Evolutionary conservation across 2,888 invertebrate species (phyloP).

Genomic region (Athetis lepigone): DNA sequence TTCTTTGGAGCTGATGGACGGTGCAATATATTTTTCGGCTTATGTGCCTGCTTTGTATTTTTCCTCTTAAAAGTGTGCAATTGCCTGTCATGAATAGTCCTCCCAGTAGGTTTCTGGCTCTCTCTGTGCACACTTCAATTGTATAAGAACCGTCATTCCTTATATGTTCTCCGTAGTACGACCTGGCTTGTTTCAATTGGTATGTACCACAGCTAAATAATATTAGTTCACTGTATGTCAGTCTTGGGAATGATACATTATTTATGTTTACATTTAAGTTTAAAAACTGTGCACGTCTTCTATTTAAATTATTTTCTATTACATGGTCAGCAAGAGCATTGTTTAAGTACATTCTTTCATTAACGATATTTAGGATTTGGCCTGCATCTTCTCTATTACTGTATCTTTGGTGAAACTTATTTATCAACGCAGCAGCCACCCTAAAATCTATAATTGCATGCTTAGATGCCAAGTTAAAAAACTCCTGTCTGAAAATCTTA

Average conservation of each 20-base stretch:
- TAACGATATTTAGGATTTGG: not conserved
- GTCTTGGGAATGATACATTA: not conserved
- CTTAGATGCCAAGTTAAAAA: not conserved
- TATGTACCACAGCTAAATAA: not conserved
- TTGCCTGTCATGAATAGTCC: too few species aligned
- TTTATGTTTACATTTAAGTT: not conserved
- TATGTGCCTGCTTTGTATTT: too few species aligned
- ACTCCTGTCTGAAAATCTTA: not conserved
- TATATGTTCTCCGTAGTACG: too few species aligned
- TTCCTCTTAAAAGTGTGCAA: too few species aligned
- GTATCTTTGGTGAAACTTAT: not conserved
- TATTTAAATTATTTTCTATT: slow-evolving; percentile 4
- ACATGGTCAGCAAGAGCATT: slow-evolving; percentile 4
- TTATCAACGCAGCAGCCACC: not conserved
- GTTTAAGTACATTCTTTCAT: not conserved
- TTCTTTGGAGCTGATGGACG: slow-evolving; percentile 11
- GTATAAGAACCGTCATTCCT: too few species aligned
- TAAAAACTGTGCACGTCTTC: not conserved
- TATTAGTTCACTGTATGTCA: not conserved
- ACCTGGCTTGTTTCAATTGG: not conserved
- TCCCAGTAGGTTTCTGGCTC: too few species aligned
- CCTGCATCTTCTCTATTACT: not conserved
- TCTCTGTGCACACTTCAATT: too few species aligned
- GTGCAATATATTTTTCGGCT: not conserved
- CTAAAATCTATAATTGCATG: too few species aligned